Evolutionary conservation across 2,888 invertebrate genomes (phyloP), one percentile per base, ranked within the genome.

Genomic region (Trypoxylon attenuatum): DNA sequence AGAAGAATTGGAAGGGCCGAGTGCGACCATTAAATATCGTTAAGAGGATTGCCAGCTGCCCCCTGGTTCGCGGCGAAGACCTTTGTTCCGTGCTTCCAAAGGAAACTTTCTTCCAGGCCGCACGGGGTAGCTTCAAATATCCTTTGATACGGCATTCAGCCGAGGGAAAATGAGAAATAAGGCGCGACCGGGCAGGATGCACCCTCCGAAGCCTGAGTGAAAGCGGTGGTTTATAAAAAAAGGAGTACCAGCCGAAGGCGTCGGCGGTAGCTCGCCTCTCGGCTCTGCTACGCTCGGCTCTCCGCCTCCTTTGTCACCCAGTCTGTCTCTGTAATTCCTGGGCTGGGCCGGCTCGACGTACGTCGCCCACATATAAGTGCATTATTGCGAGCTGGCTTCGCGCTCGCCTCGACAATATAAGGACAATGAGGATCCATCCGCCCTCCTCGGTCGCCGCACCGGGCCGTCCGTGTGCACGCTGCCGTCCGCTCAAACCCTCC

Each of bases 41-140:
- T 61, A 63, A 68, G 63, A 73, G 60, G 58, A 67, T 67, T 6
- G 49, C 51, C 46, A 59, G 33, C 62, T 39, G 58, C 23, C 52
- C 39, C 43, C 18, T n/a, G 8, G 13, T 15, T 21, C 10, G 22
- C 19, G 39, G 22, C 19, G 39, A 5, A 5, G 5, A 13, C 43
- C 56, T 71, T 76, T 73, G 58, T 76, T 65, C 56, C 21, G 19
- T 33, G 27, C 50, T 25, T 50, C 52, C 8, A 56, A 56, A 61
- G 57, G 50, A 73, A 73, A 74, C 58, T 69, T 73, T 69, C 72
- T 66, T 64, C 49, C 54, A 43, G 63, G 67, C 56, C 61, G 49
- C 51, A 53, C 52, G 60, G 43, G 55, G 33, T 10, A 59, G 71
- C 54, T 68, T 73, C 67, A 76, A 76, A 73, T 77, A 69, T 77